phyloP scores from a whole-genome alignment of 2,797 vertebrate species.

The Varecia variegata region DNA sequence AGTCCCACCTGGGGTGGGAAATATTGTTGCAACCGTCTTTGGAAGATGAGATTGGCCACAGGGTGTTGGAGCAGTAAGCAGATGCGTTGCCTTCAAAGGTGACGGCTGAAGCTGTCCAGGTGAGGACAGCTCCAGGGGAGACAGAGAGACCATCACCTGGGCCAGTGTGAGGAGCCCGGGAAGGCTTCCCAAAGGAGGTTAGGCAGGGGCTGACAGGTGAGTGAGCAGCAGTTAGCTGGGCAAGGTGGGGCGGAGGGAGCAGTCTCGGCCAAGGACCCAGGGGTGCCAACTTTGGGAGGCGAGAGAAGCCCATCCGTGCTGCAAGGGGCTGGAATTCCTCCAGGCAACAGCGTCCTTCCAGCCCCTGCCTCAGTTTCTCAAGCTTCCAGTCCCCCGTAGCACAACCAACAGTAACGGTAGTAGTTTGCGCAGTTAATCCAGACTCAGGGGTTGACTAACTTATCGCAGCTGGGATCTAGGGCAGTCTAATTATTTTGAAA shows the following conservation, averaged over 20 bases:
- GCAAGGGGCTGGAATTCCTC: background rate
- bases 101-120: accelerated
- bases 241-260: accelerated
- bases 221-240: too few relatives aligned
- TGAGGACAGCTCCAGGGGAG: background rate
- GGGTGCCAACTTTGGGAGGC: accelerated
- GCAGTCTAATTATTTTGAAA: background rate
- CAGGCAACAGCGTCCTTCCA: accelerated
- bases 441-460: accelerated
- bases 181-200: background rate
- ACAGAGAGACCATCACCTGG: accelerated
- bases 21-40: accelerated
- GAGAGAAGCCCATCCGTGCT: accelerated
- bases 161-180: accelerated
- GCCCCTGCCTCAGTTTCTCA: background rate
- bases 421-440: too few relatives aligned
- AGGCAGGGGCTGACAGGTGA: background rate
- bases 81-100: accelerated
- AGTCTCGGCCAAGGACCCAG: background rate
- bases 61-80: accelerated
- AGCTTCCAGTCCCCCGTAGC: accelerated
- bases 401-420: too few relatives aligned
- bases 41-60: background rate
- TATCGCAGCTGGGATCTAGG: accelerated
- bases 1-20: background rate